phyloP scores from a whole-genome alignment of 2,888 invertebrate species.

The Andrena camellia region DNA sequence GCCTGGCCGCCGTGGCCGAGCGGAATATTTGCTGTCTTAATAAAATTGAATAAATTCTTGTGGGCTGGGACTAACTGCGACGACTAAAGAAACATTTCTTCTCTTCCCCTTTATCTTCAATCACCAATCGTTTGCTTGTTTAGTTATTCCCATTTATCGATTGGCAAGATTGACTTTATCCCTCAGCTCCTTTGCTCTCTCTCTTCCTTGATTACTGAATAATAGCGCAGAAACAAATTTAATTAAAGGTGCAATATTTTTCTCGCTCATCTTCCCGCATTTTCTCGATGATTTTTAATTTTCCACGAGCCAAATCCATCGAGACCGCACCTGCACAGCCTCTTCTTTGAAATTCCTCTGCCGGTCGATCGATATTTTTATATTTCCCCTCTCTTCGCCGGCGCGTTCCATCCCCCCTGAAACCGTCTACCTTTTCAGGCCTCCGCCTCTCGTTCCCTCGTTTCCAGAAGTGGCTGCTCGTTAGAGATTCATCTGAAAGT shows the following conservation, averaged over 20 bases:
- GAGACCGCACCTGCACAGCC: background rate
- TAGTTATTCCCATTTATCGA: background rate
- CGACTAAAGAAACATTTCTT: background rate
- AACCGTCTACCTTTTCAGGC: slow-evolving; percentile 29
- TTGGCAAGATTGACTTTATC: too few species aligned
- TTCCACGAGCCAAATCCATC: background rate
- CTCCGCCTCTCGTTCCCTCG: slow-evolving; percentile 29
- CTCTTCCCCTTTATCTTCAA: background rate
- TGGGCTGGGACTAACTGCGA: background rate
- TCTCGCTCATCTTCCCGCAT: too few species aligned
- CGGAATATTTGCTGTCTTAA: background rate
- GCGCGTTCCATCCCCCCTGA: background rate
- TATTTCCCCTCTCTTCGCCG: background rate
- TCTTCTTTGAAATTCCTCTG: background rate
- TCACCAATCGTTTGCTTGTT: background rate
- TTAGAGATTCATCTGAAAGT: slow-evolving; percentile 64
- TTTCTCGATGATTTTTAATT: background rate
- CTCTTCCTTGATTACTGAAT: background rate
- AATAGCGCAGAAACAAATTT: background rate
- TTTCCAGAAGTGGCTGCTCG: slow-evolving; percentile 54
- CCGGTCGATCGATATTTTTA: slow-evolving; percentile 29
- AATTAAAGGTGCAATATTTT: too few species aligned
- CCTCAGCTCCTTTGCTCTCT: too few species aligned
- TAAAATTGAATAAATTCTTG: background rate
- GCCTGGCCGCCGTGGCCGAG: background rate